phyloP scores from a whole-genome alignment of 2,113 vertebrate species.

The Ia io region DNA sequence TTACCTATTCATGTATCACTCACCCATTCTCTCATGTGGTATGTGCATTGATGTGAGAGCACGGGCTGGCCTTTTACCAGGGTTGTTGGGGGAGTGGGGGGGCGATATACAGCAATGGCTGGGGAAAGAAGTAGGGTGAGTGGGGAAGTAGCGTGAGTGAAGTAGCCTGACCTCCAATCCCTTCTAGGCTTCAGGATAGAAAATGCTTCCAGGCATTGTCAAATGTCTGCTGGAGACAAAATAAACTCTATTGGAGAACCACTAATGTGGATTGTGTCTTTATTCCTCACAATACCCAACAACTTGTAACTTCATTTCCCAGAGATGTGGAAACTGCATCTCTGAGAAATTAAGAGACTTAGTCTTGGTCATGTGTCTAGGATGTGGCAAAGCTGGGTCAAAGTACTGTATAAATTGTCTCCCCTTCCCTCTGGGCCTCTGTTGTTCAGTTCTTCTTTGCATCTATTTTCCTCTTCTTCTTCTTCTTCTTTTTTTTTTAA shows the following conservation, averaged over 20 bases:
- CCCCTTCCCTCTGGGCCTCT: not conserved
- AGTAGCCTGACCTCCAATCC: not conserved
- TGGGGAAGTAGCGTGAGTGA: not conserved
- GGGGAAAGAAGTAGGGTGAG: not conserved
- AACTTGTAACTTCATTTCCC: not conserved
- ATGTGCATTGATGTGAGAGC: not conserved
- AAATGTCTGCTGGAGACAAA: not conserved
- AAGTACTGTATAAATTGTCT: too few species aligned
- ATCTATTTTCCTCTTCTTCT: not conserved
- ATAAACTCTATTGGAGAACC: not conserved
- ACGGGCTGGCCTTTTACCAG: not conserved
- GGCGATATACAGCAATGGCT: fast-evolving
- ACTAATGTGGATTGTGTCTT: not conserved
- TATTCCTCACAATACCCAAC: not conserved
- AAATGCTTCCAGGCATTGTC: not conserved
- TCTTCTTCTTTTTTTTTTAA: not conserved
- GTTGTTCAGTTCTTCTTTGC: not conserved
- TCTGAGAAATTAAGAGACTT: not conserved
- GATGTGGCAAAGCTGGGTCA: not conserved
- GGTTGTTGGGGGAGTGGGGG: not conserved
- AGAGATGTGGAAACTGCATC: not conserved
- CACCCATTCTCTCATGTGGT: not conserved
- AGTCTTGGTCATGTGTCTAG: not conserved
- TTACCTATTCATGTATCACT: not conserved
- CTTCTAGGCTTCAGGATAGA: not conserved